These are phyloP conservation scores for Sandelia bainsii DNA, from an alignment of 2,797 vertebrate genomes.

Conservation along the genomic window DNA sequence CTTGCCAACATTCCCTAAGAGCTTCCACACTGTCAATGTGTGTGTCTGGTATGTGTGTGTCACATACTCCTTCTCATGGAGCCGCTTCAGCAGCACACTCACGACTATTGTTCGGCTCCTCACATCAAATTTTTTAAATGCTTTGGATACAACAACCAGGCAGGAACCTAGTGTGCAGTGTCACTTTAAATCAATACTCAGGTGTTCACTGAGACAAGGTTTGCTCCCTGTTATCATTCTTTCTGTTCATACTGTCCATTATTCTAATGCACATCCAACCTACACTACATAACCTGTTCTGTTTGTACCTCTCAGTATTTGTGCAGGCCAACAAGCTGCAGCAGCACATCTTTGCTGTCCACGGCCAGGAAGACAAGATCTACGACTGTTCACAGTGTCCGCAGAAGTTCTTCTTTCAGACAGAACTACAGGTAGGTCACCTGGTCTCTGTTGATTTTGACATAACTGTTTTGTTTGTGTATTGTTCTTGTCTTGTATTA, in stretches of 20 bases:
- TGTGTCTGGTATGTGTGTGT: too few species aligned
- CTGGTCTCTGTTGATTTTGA: neutral
- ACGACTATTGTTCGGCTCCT: too few species aligned
- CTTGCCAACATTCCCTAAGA: too few species aligned
- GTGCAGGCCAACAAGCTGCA: constrained; percentile 98
- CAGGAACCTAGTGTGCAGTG: neutral
- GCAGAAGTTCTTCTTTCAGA: constrained; percentile 99
- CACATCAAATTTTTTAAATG: too few species aligned
- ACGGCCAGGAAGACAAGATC: constrained; percentile 98
- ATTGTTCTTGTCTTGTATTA: neutral
- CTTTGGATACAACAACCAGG: too few species aligned
- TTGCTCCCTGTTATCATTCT: neutral
- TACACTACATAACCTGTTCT: neutral
- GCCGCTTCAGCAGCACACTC: too few species aligned
- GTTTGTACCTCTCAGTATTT: constrained; percentile 84
- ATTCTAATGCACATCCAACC: neutral
- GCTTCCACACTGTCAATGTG: too few species aligned
- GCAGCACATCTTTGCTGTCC: constrained; percentile 98
- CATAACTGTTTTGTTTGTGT: neutral
- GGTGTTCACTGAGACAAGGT: neutral
- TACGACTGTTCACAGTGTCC: constrained; percentile 99
- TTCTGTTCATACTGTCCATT: neutral
- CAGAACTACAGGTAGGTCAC: constrained; percentile 94
- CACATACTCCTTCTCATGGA: too few species aligned
- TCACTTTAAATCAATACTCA: neutral